Conservation (phyloP, 2,888 invertebrate genomes). For the Griposia aprilina region DNA sequence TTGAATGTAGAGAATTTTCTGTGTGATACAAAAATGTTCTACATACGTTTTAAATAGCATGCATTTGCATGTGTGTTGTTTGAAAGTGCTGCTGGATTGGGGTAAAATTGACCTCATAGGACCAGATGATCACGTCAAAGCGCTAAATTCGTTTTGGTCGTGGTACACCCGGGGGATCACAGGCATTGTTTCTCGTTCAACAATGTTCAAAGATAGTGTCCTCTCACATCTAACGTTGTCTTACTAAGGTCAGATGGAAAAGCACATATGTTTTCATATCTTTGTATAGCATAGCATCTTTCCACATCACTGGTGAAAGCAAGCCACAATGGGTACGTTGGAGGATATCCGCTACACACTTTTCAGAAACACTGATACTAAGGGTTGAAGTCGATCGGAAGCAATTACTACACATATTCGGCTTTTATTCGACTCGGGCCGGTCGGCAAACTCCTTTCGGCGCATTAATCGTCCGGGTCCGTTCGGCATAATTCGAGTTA, state of each 20-base stretch:
- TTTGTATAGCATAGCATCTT: neutral
- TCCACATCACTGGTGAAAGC: neutral
- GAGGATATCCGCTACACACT: neutral
- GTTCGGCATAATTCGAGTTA: neutral
- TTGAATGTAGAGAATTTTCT: too few species aligned
- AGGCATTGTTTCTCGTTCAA: too few species aligned
- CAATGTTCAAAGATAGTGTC: neutral
- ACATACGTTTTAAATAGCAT: neutral
- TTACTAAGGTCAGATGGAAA: neutral
- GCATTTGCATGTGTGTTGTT: neutral
- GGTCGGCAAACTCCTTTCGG: neutral
- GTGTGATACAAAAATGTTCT: neutral
- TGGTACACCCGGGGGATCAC: too few species aligned
- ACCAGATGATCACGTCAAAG: neutral
- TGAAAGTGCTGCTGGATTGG: too few species aligned
- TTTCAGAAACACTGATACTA: neutral
- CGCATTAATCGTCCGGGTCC: neutral
- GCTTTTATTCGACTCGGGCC: neutral
- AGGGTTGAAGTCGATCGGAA: neutral
- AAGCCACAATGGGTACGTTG: neutral
- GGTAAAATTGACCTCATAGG: neutral
- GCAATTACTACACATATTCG: neutral
- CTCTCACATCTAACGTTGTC: too few species aligned
- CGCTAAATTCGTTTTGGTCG: neutral
- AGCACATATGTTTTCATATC: neutral